Evolutionary conservation across 64 coral and sea anemone genomes (phyloP).

Genomic region (Astreopora myriophthalma): DNA sequence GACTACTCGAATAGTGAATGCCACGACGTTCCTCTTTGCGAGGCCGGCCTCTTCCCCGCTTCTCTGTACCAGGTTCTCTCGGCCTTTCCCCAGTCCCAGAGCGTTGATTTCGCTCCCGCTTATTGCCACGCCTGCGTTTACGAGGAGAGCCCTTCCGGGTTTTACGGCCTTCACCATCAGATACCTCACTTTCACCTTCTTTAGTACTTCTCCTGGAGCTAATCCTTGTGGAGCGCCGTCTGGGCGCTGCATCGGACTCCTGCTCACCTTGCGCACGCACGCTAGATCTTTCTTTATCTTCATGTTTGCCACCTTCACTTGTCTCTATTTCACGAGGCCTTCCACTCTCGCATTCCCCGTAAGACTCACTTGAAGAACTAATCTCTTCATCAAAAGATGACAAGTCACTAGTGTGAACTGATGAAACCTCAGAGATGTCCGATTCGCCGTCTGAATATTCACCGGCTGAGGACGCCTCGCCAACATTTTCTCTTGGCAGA

Average conservation of each 20-base stretch:
- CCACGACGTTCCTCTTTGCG: constrained; percentile 22
- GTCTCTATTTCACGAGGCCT: neutral
- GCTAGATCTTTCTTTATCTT: neutral
- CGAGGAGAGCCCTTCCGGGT: neutral
- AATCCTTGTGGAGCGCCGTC: constrained; percentile 60
- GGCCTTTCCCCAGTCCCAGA: neutral
- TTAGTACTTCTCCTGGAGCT: constrained; percentile 70
- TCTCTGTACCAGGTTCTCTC: neutral
- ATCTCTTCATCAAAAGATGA: constrained; percentile 94
- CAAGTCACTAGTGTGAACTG: constrained; percentile 98
- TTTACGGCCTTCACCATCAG: constrained; percentile 23
- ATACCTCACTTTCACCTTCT: constrained; percentile 62
- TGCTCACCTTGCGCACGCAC: neutral
- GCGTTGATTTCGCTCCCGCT: neutral
- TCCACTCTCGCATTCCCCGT: neutral
- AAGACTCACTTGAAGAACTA: constrained; percentile 49
- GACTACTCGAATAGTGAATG: neutral
- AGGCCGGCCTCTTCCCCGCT: constrained; percentile 51
- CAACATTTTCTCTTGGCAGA: neutral
- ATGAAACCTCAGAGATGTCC: constrained; percentile 90
- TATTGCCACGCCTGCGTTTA: constrained; percentile 15
- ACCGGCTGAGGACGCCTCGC: neutral
- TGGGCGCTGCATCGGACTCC: neutral
- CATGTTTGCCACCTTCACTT: neutral
- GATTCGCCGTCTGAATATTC: constrained; percentile 75